phyloP scores from a whole-genome alignment of 2,888 invertebrate species.

The Xanthia icteritia region DNA sequence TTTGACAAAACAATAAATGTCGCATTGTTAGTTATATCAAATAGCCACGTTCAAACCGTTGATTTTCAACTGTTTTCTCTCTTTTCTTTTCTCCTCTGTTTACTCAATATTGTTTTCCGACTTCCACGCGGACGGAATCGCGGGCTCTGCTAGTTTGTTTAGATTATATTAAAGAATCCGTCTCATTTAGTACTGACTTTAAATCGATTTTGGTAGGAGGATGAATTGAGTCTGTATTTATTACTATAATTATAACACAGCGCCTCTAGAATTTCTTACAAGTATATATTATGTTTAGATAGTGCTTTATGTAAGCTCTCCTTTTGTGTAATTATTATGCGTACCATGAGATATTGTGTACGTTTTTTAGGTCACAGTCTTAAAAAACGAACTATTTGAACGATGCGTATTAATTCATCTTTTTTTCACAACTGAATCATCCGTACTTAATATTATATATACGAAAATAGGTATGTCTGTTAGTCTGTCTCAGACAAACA shows the following conservation, averaged over 20 bases:
- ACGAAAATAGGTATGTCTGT: too few species aligned
- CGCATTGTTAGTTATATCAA: too few species aligned
- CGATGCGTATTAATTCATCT: background rate
- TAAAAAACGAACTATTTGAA: background rate
- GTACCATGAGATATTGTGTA: slow-evolving; percentile 29
- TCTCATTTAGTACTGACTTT: slow-evolving; percentile 18
- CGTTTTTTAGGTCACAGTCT: slow-evolving; percentile 23
- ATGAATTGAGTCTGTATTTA: background rate
- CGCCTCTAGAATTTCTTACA: slow-evolving; percentile 18
- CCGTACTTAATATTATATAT: background rate
- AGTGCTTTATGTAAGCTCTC: slow-evolving; percentile 17
- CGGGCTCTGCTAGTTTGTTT: background rate
- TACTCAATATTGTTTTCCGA: background rate
- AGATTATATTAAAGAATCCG: slow-evolving; percentile 3
- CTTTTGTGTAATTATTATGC: slow-evolving; percentile 6
- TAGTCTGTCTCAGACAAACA: too few species aligned
- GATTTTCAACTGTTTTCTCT: background rate
- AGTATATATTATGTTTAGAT: slow-evolving; percentile 9
- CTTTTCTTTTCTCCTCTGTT: background rate
- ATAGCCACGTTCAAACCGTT: background rate
- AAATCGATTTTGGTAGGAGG: slow-evolving; percentile 32
- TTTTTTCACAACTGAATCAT: background rate
- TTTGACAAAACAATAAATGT: too few species aligned
- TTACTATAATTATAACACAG: slow-evolving; percentile 42
- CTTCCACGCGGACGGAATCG: background rate